phyloP scores from a whole-genome alignment of 2,797 vertebrate species.

The Enteromius unitaeniatus region DNA sequence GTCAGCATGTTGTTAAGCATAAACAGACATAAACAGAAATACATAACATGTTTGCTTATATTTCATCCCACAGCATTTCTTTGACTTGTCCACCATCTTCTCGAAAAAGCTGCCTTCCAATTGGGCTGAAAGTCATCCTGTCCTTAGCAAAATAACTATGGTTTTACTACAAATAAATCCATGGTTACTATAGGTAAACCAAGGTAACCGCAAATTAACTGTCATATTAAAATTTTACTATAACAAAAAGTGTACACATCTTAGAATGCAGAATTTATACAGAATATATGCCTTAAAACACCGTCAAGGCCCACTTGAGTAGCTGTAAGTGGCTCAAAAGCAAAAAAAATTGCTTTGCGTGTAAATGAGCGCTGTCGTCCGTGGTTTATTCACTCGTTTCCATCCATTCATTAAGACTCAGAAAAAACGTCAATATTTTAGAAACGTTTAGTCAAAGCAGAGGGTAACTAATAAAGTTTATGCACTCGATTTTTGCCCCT shows the following conservation, averaged over 20 bases:
- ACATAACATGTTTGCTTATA: not conserved
- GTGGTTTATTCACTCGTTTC: not conserved
- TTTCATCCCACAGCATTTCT: not conserved
- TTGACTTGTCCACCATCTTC: not conserved
- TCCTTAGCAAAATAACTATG: not conserved
- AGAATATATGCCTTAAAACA: not conserved
- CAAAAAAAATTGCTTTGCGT: not conserved
- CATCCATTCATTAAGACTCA: constrained; percentile 27
- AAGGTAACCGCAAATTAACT: not conserved
- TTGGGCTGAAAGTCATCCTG: not conserved
- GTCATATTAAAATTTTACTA: not conserved
- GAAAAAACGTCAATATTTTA: constrained; percentile 34
- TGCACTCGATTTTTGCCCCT: constrained; percentile 49
- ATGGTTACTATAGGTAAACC: not conserved
- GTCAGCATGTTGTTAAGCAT: not conserved
- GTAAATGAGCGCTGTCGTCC: not conserved
- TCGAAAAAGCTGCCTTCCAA: not conserved
- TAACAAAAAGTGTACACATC: not conserved
- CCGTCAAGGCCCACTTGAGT: not conserved
- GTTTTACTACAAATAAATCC: not conserved
- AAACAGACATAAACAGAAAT: not conserved
- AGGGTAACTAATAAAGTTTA: constrained; percentile 54
- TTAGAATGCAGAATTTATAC: not conserved
- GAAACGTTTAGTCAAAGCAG: constrained; percentile 48
- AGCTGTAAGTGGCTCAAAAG: not conserved